Base-by-base conservation (phyloP, 92 coral and sea anemone genomes). In the Ricordea florida region DNA sequence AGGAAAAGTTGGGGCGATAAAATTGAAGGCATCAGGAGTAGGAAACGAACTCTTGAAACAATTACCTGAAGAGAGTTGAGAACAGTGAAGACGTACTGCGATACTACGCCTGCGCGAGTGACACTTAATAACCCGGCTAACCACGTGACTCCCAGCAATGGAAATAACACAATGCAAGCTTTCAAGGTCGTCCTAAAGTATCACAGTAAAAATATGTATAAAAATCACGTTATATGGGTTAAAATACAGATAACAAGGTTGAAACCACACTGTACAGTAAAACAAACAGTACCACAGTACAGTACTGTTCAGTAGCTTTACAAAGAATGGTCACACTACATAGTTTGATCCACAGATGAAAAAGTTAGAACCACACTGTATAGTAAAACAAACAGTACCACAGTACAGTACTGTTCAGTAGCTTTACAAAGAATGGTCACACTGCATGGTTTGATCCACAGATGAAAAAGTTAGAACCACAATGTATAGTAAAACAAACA, bases 121-220 rank as follows among this genome's bases (percentile, higher is more conserved):
- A 69, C 16, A 36, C 76, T 69, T 64, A 69, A 38, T 29, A 69
- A 53, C 16, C 76, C 76, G 40, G 55, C 51, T n/a, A 69, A 13
- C 76, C 76, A 69, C 15, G 76, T 69, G 31, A 69, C 26, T 6
- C 76, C 76, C 41, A 69, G 5, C 1, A 69, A 47, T 0, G 76
- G 76, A 27, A 69, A 69, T 7, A 69, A 37, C 16, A 69, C 52
- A 69, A 69, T 18, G n/a, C 76, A 69, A 6, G 76, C 76, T 24
- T 69, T 69, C 0, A 52, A 34, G 2, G 76, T 27, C 13, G 76
- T 50, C 42, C 76, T 69, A 20, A 9, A 24, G 26, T 20, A 25
- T 2, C 2, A 29, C 0, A 15, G 2, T 2, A 43, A 42, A 6
- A 15, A 41, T 1, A 62, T 24, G 16, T 25, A 47, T 18, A 15